A percentile compares a stretch with the other conserved stretches of the same genome.
Conservation (phyloP, 2,888 invertebrate genomes). For the Geophilus truncorum region DNA sequence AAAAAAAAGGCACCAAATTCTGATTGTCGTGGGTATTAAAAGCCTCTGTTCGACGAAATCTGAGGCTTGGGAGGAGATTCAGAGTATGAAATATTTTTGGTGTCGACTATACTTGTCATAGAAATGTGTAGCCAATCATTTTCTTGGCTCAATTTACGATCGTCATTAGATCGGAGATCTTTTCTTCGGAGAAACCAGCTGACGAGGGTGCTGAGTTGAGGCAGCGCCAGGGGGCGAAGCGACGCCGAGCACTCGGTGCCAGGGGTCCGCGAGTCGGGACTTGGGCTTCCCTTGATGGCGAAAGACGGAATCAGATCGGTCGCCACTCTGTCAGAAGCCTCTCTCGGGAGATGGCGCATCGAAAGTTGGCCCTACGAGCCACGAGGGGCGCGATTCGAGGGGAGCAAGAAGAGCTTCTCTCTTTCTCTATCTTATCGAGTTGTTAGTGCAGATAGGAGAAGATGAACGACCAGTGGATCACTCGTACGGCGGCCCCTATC, state of each 20-base stretch:
- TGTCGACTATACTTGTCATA: neutral
- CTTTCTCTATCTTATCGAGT: constrained; percentile 3
- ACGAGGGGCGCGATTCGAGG: neutral
- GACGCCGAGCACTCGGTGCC: neutral
- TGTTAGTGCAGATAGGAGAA: constrained; percentile 1
- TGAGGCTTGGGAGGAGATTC: neutral
- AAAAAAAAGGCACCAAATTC: neutral
- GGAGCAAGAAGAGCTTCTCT: neutral
- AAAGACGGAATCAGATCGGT: constrained; percentile 9
- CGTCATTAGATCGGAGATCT: neutral
- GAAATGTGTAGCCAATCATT: neutral
- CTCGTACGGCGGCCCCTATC: neutral
- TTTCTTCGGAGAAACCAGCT: neutral
- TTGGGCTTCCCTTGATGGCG: neutral
- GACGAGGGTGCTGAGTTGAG: neutral
- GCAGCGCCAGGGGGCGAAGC: neutral
- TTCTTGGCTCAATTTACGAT: neutral
- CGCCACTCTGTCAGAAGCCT: neutral
- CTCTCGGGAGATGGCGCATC: neutral
- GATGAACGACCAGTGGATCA: neutral
- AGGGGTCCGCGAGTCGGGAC: neutral
- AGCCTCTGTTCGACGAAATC: neutral
- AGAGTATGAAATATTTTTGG: neutral
- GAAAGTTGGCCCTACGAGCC: constrained; percentile 6
- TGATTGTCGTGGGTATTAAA: neutral